phyloP scores from a whole-genome alignment of 2,888 invertebrate species.

The Phrixothrix hirtus region DNA sequence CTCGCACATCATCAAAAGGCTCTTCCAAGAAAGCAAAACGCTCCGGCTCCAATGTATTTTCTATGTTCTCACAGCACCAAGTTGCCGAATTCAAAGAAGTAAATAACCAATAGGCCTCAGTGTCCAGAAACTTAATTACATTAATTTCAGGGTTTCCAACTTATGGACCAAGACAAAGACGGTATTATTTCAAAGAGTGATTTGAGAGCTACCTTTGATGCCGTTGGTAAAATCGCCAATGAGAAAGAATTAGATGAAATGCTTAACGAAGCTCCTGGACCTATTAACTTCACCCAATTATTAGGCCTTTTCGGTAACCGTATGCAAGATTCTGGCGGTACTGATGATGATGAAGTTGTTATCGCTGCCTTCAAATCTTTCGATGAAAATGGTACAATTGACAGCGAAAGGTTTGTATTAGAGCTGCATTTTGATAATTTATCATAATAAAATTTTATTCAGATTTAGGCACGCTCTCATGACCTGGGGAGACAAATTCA shows the following conservation, averaged over 20 bases:
- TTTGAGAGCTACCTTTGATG: slow-evolving; percentile 89
- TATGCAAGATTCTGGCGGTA: slow-evolving; percentile 86
- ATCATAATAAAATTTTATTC: slow-evolving; percentile 32
- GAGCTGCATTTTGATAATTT: background rate
- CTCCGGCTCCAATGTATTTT: slow-evolving; percentile 94
- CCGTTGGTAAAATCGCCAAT: slow-evolving; percentile 84
- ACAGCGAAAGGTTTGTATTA: slow-evolving; percentile 73
- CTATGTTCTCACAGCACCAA: slow-evolving; percentile 95
- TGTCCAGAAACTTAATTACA: no score
- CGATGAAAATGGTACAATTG: slow-evolving; percentile 86
- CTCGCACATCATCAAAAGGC: slow-evolving; percentile 79
- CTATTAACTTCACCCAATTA: slow-evolving; percentile 96
- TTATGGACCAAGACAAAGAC: slow-evolving; percentile 96
- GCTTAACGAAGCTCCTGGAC: slow-evolving; percentile 82
- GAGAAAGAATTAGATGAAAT: slow-evolving; percentile 92
- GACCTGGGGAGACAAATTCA: slow-evolving; percentile 94
- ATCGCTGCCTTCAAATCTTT: slow-evolving; percentile 91
- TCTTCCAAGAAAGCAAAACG: slow-evolving; percentile 83
- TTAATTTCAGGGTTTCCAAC: slow-evolving; percentile 85
- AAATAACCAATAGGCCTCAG: no score
- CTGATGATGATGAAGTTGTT: slow-evolving; percentile 90
- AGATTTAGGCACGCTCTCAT: slow-evolving; percentile 87
- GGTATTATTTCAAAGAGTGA: slow-evolving; percentile 76
- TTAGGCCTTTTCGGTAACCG: slow-evolving; percentile 89
- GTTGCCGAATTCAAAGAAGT: slow-evolving; percentile 93